phyloP scores from a whole-genome alignment of 2,888 invertebrate genomes.

The Drosophila antonietae region DNA sequence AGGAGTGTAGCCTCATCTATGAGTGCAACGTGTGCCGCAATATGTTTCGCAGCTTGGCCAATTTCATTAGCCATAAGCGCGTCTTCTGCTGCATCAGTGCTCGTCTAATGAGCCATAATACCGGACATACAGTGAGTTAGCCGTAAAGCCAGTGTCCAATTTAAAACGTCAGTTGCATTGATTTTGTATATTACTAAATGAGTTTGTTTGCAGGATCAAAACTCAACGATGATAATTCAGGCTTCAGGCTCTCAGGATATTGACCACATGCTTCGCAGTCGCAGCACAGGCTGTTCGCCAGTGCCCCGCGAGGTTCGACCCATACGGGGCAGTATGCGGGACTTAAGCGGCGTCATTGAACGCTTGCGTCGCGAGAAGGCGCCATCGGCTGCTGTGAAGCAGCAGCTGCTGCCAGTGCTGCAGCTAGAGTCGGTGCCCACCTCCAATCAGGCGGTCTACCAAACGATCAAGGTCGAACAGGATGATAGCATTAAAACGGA shows the following conservation, averaged over 20 bases:
- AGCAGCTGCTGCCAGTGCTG: constrained; percentile 60
- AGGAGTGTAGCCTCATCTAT: constrained; percentile 95
- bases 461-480: constrained; percentile 85
- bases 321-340: constrained; percentile 82
- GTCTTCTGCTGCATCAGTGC: constrained; percentile 88
- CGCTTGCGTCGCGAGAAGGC: constrained; percentile 83
- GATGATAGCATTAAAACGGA: constrained; percentile 87
- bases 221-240: constrained; percentile 82
- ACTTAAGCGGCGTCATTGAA: constrained; percentile 86
- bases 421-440: constrained; percentile 86
- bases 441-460: constrained; percentile 88
- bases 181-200: background rate
- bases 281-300: constrained; percentile 77
- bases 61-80: constrained; percentile 95
- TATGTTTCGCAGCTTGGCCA: constrained; percentile 93
- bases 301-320: constrained; percentile 65
- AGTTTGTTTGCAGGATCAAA: constrained; percentile 59
- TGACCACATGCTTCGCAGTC: constrained; percentile 70
- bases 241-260: constrained; percentile 52
- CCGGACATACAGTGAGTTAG: constrained; percentile 72
- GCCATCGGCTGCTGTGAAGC: constrained; percentile 17
- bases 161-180: constrained; percentile 66
- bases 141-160: constrained; percentile 58
- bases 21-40: constrained; percentile 95
- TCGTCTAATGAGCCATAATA: constrained; percentile 47